These are phyloP conservation scores for Notiomystis cincta DNA, from an alignment of 2,113 vertebrate species.

Conservation along the genomic window DNA sequence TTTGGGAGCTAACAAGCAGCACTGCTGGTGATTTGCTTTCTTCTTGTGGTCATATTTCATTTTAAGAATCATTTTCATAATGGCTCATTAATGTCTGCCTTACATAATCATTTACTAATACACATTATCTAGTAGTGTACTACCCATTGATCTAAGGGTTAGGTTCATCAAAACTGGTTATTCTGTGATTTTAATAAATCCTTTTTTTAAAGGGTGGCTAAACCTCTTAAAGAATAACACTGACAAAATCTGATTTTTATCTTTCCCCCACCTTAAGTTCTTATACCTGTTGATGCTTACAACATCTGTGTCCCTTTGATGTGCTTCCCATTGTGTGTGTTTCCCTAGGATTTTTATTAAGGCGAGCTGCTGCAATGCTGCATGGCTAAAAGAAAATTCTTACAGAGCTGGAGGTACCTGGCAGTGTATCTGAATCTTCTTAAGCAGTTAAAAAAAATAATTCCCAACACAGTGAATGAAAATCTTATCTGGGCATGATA, in stretches of 20 bases:
- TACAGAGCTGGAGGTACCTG: background rate
- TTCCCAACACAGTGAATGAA: background rate
- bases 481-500: conserved; percentile 61
- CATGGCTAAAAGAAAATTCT: background rate
- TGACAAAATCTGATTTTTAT: background rate
- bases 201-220: background rate
- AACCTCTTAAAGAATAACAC: background rate
- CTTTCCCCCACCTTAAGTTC: background rate
- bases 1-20: background rate
- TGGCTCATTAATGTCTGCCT: background rate
- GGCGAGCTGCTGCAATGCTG: background rate
- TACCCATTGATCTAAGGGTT: background rate
- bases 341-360: conserved; percentile 13
- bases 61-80: background rate
- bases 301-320: background rate
- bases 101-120: background rate
- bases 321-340: background rate
- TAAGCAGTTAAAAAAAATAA: conserved; percentile 13
- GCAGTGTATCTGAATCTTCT: conserved; percentile 5
- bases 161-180: background rate
- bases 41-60: background rate
- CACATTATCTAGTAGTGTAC: background rate
- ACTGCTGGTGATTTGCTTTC: background rate
- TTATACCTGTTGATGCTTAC: background rate
- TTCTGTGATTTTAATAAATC: background rate